Conservation (phyloP, 2,888 invertebrate species). For the Subacronicta megacephala region DNA sequence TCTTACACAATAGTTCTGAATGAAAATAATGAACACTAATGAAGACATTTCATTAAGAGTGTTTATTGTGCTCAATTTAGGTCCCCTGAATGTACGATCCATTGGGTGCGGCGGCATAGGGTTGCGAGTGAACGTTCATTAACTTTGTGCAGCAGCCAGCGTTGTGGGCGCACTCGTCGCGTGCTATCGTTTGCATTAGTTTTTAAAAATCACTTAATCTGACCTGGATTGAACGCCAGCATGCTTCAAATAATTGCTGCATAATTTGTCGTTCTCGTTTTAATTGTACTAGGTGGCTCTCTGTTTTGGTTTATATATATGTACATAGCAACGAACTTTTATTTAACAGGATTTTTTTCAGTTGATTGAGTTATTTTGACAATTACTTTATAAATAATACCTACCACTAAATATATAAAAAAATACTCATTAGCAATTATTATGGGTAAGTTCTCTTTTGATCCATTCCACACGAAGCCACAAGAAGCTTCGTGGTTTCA, state of each 20-base stretch:
- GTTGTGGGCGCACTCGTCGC: slow-evolving; percentile 73
- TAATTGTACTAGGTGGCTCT: slow-evolving; percentile 69
- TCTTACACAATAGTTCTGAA: slow-evolving; percentile 25
- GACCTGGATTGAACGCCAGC: slow-evolving; percentile 84
- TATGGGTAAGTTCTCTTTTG: too few relatives aligned
- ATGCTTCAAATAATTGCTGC: slow-evolving; percentile 85
- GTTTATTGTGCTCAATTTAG: slow-evolving; percentile 65
- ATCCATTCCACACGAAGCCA: too few relatives aligned
- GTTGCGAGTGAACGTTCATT: slow-evolving; percentile 73
- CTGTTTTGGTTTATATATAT: slow-evolving; percentile 19
- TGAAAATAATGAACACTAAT: slow-evolving; percentile 45
- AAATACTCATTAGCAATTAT: too few relatives aligned
- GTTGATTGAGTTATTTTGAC: slow-evolving; percentile 1
- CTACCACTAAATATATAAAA: not conserved
- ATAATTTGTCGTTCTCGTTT: slow-evolving; percentile 83
- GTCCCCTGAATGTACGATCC: slow-evolving; percentile 66
- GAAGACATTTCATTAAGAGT: slow-evolving; percentile 50
- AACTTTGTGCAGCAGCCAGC: slow-evolving; percentile 73
- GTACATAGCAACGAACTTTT: not conserved
- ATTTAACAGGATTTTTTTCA: not conserved
- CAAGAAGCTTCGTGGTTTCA: too few relatives aligned
- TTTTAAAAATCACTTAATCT: slow-evolving; percentile 87
- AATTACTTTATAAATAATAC: slow-evolving; percentile 7
- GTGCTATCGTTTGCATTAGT: slow-evolving; percentile 85
- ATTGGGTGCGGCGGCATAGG: slow-evolving; percentile 50